phyloP scores from a whole-genome alignment of 2,888 invertebrate genomes.

The Pimpla rufipes region DNA sequence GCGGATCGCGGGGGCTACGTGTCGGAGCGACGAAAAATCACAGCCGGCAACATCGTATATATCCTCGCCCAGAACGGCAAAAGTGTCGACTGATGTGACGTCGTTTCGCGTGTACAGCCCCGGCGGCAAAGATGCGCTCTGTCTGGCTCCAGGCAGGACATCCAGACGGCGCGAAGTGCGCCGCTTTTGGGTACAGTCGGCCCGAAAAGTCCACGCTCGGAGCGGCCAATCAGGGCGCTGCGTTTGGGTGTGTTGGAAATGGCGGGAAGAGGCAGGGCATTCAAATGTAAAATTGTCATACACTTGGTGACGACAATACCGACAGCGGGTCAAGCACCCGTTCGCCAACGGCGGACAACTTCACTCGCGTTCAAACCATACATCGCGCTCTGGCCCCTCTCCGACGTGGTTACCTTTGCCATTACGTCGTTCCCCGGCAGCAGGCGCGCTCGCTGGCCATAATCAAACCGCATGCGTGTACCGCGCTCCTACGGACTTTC shows the following conservation, averaged over 20 bases:
- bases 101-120: constrained; percentile 54
- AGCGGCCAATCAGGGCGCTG: no score
- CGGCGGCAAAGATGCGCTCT: constrained; percentile 3
- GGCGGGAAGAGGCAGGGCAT: neutral
- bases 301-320: neutral
- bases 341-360: neutral
- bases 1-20: constrained; percentile 55
- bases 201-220: no score
- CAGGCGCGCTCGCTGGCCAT: neutral
- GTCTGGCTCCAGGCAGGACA: neutral
- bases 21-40: constrained; percentile 58
- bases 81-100: constrained; percentile 68
- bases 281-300: neutral
- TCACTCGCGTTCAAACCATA: neutral
- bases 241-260: neutral
- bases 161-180: neutral
- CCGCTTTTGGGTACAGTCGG: neutral
- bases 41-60: constrained; percentile 66
- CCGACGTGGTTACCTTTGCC: no score
- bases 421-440: neutral
- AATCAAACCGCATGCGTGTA: constrained; percentile 21
- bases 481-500: neutral
- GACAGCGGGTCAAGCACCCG: neutral
- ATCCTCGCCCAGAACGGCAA: constrained; percentile 54
- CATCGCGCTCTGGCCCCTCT: neutral